These are phyloP conservation scores for Calephelis perditalis DNA, from an alignment of 2,888 invertebrate genomes.

Conservation along the genomic window DNA sequence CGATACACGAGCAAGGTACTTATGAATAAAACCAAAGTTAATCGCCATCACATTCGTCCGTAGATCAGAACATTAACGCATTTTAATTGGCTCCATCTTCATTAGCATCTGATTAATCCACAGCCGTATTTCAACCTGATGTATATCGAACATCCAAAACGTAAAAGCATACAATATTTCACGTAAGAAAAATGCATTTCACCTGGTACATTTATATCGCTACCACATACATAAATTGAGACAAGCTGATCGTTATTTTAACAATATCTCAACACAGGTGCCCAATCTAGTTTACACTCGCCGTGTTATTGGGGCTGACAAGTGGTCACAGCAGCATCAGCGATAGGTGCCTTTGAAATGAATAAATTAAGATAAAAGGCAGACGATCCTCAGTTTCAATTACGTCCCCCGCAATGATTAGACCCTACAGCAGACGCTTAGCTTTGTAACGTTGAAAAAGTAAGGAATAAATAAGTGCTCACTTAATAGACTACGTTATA, in stretches of 20 bases:
- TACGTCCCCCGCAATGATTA: slow-evolving; percentile 74
- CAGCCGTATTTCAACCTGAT: too few species aligned
- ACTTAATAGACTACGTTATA: too few species aligned
- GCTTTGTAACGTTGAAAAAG: neutral
- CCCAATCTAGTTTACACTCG: slow-evolving; percentile 47
- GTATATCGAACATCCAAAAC: too few species aligned
- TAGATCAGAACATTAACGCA: too few species aligned
- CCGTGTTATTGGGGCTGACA: slow-evolving; percentile 69
- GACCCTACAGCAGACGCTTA: slow-evolving; percentile 58
- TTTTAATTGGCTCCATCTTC: too few species aligned
- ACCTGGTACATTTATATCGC: neutral
- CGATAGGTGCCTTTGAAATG: slow-evolving; percentile 56
- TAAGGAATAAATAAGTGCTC: neutral
- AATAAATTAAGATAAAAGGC: slow-evolving; percentile 75
- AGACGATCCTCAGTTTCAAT: slow-evolving; percentile 67
- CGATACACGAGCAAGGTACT: too few species aligned
- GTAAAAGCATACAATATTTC: neutral
- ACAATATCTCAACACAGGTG: slow-evolving; percentile 43
- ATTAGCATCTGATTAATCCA: too few species aligned
- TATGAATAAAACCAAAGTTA: too few species aligned
- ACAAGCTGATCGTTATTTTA: slow-evolving; percentile 17
- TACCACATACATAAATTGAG: neutral
- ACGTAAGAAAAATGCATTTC: neutral
- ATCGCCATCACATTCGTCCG: too few species aligned
- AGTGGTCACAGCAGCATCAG: slow-evolving; percentile 72